Conservation (phyloP, 2,113 vertebrate genomes). For the Hydrolagus affinis region DNA sequence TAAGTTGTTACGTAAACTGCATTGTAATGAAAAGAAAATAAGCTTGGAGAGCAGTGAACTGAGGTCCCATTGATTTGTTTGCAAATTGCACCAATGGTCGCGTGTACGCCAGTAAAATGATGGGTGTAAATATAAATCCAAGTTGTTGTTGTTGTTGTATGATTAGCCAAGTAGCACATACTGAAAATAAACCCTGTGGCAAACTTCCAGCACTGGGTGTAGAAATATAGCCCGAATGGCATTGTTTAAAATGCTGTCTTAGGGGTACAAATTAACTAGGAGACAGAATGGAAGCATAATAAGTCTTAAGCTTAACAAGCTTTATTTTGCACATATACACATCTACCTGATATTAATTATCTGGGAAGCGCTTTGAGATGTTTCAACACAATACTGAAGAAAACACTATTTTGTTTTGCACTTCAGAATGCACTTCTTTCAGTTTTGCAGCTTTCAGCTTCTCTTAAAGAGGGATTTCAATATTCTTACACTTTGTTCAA, state of each 20-base stretch:
- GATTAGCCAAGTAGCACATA: too few relatives aligned
- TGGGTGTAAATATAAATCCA: too few relatives aligned
- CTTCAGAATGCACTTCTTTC: too few relatives aligned
- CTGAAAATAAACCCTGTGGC: not conserved
- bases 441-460: too few relatives aligned
- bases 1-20: not conserved
- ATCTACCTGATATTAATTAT: too few relatives aligned
- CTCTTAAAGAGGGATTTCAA: too few relatives aligned
- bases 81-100: not conserved
- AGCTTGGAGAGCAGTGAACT: not conserved
- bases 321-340: not conserved
- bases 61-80: not conserved
- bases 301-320: not conserved
- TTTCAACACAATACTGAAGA: too few relatives aligned
- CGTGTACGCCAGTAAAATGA: not conserved
- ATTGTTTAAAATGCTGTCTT: not conserved
- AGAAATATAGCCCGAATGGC: not conserved
- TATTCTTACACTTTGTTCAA: too few relatives aligned
- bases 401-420: too few relatives aligned
- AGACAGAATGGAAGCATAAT: not conserved
- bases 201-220: not conserved
- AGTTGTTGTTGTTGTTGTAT: too few relatives aligned
- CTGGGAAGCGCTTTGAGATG: too few relatives aligned
- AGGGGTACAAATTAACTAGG: not conserved
- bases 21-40: conserved; percentile 10